Percentiles rank a stretch among this genome's conserved stretches.
Evolutionary conservation across 2,113 vertebrate species (phyloP).

Genomic region (Nannobrachium achirus): DNA sequence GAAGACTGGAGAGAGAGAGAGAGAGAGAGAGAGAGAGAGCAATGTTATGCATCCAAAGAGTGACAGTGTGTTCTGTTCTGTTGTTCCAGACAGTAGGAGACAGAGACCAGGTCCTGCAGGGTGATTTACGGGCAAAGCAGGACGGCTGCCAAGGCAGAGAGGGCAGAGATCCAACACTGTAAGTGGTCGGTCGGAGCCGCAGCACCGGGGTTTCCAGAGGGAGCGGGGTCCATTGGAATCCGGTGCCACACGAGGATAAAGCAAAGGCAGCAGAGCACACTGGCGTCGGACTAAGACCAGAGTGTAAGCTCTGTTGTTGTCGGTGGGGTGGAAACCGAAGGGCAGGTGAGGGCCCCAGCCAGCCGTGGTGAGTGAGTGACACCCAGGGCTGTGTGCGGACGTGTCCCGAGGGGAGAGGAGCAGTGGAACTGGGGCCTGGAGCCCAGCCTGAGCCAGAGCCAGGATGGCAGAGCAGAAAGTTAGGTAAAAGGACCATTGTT

Average conservation of each 20-base stretch:
- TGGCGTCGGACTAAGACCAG: slow-evolving; percentile 4
- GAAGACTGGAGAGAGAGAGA: neutral
- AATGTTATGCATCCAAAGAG: neutral
- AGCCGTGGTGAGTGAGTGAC: neutral
- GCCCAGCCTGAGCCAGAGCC: slow-evolving; percentile 47
- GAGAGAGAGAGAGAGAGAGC: neutral
- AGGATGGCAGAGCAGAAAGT: slow-evolving; percentile 78
- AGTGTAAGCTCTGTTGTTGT: slow-evolving; percentile 1
- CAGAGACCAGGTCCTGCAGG: slow-evolving; percentile 6
- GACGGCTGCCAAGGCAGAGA: slow-evolving; percentile 15
- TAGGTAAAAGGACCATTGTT: slow-evolving; percentile 66
- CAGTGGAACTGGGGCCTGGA: slow-evolving; percentile 42
- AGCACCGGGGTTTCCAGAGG: slow-evolving; percentile 16
- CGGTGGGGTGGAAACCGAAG: slow-evolving; percentile 1
- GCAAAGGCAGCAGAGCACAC: neutral
- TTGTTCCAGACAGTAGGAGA: slow-evolving; percentile 35
- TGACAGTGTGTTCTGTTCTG: slow-evolving; percentile 33
- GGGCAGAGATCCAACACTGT: slow-evolving; percentile 20
- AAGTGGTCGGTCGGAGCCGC: slow-evolving; percentile 32
- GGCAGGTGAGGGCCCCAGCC: slow-evolving; percentile 25
- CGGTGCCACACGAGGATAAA: neutral
- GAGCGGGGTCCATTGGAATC: neutral
- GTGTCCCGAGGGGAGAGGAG: slow-evolving; percentile 16
- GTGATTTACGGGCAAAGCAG: slow-evolving; percentile 35
- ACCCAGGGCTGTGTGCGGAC: slow-evolving; percentile 18